Evolutionary conservation across 2,797 vertebrate genomes (phyloP).

Genomic region (Syngnathus acus): DNA sequence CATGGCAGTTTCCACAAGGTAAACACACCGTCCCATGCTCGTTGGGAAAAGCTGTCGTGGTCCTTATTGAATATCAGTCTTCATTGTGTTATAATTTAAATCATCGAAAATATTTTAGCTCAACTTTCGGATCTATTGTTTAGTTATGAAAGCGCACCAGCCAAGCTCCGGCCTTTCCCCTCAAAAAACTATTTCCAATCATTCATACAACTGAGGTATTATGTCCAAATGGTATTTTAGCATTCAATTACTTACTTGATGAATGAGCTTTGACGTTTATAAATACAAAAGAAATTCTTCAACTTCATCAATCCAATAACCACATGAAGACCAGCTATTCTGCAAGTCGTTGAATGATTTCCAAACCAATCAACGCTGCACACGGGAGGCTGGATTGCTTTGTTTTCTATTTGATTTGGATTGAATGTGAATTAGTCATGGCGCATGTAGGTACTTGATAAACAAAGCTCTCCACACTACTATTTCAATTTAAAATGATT

Average conservation of each 20-base stretch:
- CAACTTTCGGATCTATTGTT: neutral
- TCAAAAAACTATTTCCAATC: constrained; percentile 12
- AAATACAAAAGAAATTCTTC: constrained; percentile 27
- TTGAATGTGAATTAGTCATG: neutral
- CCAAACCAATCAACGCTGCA: constrained; percentile 19
- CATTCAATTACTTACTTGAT: constrained; percentile 28
- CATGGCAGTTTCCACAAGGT: constrained; percentile 99
- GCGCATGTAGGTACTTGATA: neutral
- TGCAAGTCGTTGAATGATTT: constrained; percentile 19
- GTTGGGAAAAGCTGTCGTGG: constrained; percentile 3
- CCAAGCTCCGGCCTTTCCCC: neutral
- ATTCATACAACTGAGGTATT: constrained; percentile 11
- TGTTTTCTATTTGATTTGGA: constrained; percentile 5
- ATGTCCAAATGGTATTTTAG: constrained; percentile 16
- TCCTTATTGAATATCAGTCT: constrained; percentile 4
- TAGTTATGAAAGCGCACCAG: neutral
- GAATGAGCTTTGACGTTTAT: constrained; percentile 28
- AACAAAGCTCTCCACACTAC: neutral
- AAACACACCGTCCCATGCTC: constrained; percentile 48
- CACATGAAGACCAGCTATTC: constrained; percentile 18
- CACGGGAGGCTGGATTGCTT: constrained; percentile 8
- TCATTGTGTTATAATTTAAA: neutral
- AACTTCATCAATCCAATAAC: constrained; percentile 19
- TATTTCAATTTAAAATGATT: constrained; percentile 1
- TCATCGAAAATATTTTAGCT: neutral